These are phyloP conservation scores for Aphelinus certus DNA, from an alignment of 1,140 invertebrate species.

Conservation along the genomic window DNA sequence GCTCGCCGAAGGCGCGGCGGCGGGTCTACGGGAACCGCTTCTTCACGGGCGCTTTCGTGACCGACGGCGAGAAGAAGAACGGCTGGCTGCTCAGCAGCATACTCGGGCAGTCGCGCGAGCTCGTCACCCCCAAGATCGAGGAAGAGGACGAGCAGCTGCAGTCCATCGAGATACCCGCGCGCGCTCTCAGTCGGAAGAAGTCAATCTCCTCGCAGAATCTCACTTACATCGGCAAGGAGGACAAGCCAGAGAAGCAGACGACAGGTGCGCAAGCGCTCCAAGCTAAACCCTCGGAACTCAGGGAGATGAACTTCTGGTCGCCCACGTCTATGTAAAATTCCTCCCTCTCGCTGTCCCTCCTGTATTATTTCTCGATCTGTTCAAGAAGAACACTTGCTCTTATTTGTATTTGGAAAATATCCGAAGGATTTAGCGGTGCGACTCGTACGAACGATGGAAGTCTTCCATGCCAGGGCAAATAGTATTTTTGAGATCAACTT, in stretches of 20 bases:
- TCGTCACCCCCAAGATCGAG: conserved; percentile 52
- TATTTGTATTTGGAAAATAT: not conserved
- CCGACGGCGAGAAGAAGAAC: conserved; percentile 49
- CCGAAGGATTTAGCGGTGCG: not conserved
- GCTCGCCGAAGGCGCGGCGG: conserved; percentile 61
- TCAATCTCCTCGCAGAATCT: conserved; percentile 65
- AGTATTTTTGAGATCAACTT: not conserved
- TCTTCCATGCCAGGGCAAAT: not conserved
- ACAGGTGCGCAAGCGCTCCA: conserved; percentile 54
- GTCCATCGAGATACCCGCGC: conserved; percentile 44
- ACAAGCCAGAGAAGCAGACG: conserved; percentile 45
- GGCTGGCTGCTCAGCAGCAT: conserved; percentile 68
- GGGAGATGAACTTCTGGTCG: conserved; percentile 87
- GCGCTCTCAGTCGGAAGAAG: conserved; percentile 56
- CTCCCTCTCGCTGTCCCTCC: too few species aligned
- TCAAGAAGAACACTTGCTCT: not conserved
- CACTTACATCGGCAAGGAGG: conserved; percentile 62
- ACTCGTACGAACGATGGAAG: not conserved
- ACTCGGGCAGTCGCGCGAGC: conserved; percentile 60
- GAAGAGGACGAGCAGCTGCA: conserved; percentile 54
- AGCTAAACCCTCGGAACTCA: conserved; percentile 76
- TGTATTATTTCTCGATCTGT: too few species aligned
- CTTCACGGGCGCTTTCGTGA: conserved; percentile 63
- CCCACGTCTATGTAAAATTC: conserved; percentile 78
- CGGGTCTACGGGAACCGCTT: conserved; percentile 61